Evolutionary conservation across 1,140 invertebrate species (phyloP).

Genomic region (Trichonephila clavata): DNA sequence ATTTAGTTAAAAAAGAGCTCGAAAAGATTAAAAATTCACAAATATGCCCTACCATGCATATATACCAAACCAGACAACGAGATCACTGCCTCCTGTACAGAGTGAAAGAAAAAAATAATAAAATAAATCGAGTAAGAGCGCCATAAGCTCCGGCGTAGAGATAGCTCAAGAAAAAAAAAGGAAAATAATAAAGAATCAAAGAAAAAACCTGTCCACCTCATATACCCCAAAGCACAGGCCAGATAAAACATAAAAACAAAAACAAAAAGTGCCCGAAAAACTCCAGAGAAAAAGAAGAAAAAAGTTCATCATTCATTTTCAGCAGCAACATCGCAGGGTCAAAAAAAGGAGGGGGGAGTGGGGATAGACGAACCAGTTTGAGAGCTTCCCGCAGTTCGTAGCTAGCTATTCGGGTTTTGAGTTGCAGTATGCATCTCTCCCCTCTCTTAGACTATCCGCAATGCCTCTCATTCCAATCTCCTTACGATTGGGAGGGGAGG

Average conservation of each 20-base stretch:
- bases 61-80: constrained; percentile 37
- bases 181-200: constrained; percentile 23
- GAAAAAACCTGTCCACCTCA: constrained; percentile 73
- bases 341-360: constrained; percentile 23
- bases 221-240: constrained; percentile 70
- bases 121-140: constrained; percentile 5
- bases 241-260: constrained; percentile 69
- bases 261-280: constrained; percentile 55
- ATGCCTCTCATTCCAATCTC: constrained; percentile 27
- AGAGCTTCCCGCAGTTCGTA: constrained; percentile 70
- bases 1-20: not conserved
- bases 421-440: constrained; percentile 9
- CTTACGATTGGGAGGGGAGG: not conserved
- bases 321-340: constrained; percentile 28
- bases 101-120: not conserved
- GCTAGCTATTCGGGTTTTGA: constrained; percentile 68
- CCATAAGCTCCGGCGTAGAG: constrained; percentile 49
- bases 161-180: not conserved
- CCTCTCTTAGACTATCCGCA: not conserved
- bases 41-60: constrained; percentile 6
- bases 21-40: constrained; percentile 27
- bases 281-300: constrained; percentile 20
- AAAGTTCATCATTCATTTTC: constrained; percentile 69
- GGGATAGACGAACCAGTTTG: constrained; percentile 70
- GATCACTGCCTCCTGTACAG: constrained; percentile 19